A percentile compares a stretch with the other conserved stretches of the same genome.
phyloP scores from a whole-genome alignment of 2,113 vertebrate genomes.

The Nestor notabilis region DNA sequence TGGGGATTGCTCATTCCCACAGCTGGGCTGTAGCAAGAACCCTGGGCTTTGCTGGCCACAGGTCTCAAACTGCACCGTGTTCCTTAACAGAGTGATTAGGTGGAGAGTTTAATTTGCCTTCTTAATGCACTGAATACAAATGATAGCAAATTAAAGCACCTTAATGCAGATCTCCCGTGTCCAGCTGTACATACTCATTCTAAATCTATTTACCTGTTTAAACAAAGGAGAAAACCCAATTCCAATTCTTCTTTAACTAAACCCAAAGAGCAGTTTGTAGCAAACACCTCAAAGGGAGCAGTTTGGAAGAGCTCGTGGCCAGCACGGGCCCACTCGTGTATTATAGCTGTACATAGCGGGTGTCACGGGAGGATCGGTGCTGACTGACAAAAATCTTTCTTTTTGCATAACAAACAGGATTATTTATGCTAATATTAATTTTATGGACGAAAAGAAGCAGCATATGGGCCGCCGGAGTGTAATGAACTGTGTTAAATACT shows the following conservation, averaged over 20 bases:
- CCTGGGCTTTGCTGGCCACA: neutral
- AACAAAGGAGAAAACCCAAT: neutral
- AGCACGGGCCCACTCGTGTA: neutral
- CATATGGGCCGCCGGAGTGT: neutral
- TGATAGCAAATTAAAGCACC: constrained; percentile 52
- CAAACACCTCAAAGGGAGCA: neutral
- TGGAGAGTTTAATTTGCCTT: constrained; percentile 8
- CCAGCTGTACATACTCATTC: constrained; percentile 64
- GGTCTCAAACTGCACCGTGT: neutral
- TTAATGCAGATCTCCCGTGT: constrained; percentile 32
- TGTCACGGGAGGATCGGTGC: neutral
- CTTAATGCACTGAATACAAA: constrained; percentile 65
- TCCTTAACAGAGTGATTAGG: neutral
- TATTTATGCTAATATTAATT: constrained; percentile 76
- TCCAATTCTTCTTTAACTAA: neutral
- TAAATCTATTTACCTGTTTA: neutral
- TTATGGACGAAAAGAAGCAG: constrained; percentile 30
- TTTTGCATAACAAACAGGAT: constrained; percentile 52
- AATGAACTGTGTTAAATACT: neutral
- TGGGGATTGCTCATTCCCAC: neutral
- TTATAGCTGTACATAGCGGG: constrained; percentile 30
- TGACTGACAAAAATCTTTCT: neutral
- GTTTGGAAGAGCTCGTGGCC: neutral
- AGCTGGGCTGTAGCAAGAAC: neutral
- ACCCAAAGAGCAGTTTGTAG: neutral